Base-by-base conservation (phyloP, 2,113 vertebrate genomes). In the Corythoichthys haematopterus region DNA sequence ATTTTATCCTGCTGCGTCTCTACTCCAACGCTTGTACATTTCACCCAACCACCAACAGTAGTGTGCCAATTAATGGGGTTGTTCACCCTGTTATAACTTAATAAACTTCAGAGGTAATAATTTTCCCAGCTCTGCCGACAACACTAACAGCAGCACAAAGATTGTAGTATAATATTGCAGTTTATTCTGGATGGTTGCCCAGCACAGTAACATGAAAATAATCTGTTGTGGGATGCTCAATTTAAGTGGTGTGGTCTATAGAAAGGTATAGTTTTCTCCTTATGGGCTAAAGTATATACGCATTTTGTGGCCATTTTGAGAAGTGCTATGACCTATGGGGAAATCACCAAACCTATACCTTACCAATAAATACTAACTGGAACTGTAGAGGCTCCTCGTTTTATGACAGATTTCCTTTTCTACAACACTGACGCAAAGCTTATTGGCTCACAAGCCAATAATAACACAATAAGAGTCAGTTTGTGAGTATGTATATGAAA, bases 111-210 rank as follows among this genome's bases (percentile, higher is more conserved):
- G 72, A 71, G 71, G 85, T 88, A 83, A 90, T 85, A 88, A 87
- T 79, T 87, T 90, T 87, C 77, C 83, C 51, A 33, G 69, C 82
- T 79, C 50, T 87, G 72, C 75, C 79, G 57, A 20, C 59, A 46
- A 40, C 66, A 48, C 33, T 35, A 38, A 63, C 64, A 67, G 57
- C 74, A 85, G 78, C 77, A 86, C 78, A 88, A 85, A 89, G 84
- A 68, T 71, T 83, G 80, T 79, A 72, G 67, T 88, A 87, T 82
- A 86, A 88, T 89, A 59, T 84, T 82, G 79, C 79, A 84, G 89
- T 91, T 92, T 90, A 81, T 89, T 85, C 89, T 92, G 91, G 91
- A 90, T 76, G 70, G 60, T 69, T 70, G 91, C 91, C 91, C 90
- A 80, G 62, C 78, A 61, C 58, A 47, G 88, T 85, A 90, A 85